Evolutionary conservation across 2,113 vertebrate genomes (phyloP).

Genomic region (Notothenia coriiceps): DNA sequence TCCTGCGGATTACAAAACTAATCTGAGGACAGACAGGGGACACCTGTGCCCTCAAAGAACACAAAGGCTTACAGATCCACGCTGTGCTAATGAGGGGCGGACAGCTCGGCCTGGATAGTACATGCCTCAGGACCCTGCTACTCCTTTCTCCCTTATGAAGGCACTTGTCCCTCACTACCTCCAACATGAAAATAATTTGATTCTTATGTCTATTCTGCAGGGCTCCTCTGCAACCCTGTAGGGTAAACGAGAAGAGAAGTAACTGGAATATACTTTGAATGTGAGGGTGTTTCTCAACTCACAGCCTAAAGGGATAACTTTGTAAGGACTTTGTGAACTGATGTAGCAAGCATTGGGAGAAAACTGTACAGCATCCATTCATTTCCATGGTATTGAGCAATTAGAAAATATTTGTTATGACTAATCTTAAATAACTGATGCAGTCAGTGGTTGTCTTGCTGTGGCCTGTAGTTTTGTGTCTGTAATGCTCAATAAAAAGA

Average conservation of each 20-base stretch:
- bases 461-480: conserved; percentile 37
- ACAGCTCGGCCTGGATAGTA: conserved; percentile 40
- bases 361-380: conserved; percentile 29
- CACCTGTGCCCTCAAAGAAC: conserved; percentile 82
- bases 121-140: conserved; percentile 16
- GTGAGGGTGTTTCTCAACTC: conserved; percentile 18
- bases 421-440: conserved; percentile 33
- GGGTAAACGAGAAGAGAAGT: conserved; percentile 7
- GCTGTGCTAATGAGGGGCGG: conserved; percentile 76
- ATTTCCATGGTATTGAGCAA: conserved; percentile 65
- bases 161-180: neutral
- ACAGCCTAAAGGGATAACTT: conserved; percentile 12
- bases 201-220: conserved; percentile 8
- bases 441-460: conserved; percentile 56
- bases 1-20: conserved; percentile 80
- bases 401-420: conserved; percentile 36
- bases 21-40: conserved; percentile 83
- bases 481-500: conserved; percentile 22
- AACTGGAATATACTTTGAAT: conserved; percentile 3
- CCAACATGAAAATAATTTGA: conserved; percentile 9
- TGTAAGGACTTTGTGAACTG: neutral
- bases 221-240: neutral
- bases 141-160: conserved; percentile 49
- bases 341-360: conserved; percentile 9
- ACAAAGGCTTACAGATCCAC: conserved; percentile 78